Evolutionary conservation across 1,140 invertebrate genomes (phyloP), one percentile per base, ranked within the genome.

Genomic region (Sinonovacula constricta): DNA sequence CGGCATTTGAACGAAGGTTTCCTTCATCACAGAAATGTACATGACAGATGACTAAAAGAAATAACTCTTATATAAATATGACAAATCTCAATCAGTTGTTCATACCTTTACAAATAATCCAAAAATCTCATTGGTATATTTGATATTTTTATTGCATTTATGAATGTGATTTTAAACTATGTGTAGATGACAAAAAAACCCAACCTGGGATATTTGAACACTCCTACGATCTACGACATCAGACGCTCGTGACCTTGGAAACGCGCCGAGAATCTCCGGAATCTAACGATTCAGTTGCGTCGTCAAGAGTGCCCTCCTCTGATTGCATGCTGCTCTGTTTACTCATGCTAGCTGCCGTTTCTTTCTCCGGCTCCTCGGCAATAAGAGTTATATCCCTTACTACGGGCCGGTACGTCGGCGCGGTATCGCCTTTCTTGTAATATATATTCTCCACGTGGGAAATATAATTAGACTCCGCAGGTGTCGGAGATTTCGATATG

Each of bases 221-320:
- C n/a, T 45, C 39, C 63, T 66, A 66, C 39, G 26, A n/a, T 66
- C 4, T 22, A 24, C 15, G n/a, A 65, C 54, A 49, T 83, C 69
- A 82, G 10, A 84, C 83, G 51, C 83, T 84, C 1, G 83, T 84
- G 30, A 82, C 80, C 51, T 84, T 84, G 1, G 83, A 70, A 31
- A 81, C 71, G 3, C 78, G 76, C n/a, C 81, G 77, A 14, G 83
- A 84, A 45, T 84, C 83, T 2, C 80, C 81, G 1, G 83, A 84
- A 53, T 84, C 83, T 5, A 81, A 78, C 0, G 83, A 80, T 60
- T 83, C 81, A n/a, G 81, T 75, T n/a, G 78, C 81, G 28, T 79
- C 72, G 45, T 75, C 72, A n/a, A 76, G 36, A 45, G 80, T 80
- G 18, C 53, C 75, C 39, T 83, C 79, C 24, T 82, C 80, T 30